phyloP scores from a whole-genome alignment of 2,113 vertebrate species.

The Tupaia chinensis region DNA sequence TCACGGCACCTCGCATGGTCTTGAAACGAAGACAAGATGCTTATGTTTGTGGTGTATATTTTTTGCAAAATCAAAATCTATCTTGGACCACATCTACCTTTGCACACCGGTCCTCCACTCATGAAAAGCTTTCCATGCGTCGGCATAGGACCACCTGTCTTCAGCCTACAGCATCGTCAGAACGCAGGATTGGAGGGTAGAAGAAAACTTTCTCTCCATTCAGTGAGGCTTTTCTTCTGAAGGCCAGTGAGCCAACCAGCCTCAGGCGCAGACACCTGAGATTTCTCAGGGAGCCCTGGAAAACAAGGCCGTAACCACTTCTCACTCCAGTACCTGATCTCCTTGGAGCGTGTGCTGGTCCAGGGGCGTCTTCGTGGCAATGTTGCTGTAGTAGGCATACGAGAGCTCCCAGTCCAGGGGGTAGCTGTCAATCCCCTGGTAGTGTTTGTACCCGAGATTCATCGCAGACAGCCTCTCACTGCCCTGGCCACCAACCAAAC shows the following conservation, averaged over 20 bases:
- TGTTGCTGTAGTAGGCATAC: constrained; percentile 93
- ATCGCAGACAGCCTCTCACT: constrained; percentile 92
- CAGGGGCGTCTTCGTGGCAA: constrained; percentile 89
- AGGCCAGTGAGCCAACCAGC: not conserved
- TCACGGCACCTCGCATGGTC: not conserved
- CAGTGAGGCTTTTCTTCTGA: not conserved
- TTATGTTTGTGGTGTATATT: not conserved
- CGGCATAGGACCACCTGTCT: not conserved
- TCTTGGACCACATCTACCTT: not conserved
- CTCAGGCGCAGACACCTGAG: not conserved
- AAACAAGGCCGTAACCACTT: not conserved
- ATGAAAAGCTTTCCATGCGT: not conserved
- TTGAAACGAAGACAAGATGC: not conserved
- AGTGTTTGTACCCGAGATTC: constrained; percentile 96
- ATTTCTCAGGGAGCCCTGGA: not conserved
- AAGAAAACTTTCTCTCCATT: not conserved
- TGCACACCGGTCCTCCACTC: not conserved
- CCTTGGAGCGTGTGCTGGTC: constrained; percentile 88
- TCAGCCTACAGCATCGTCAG: not conserved
- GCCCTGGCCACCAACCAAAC: constrained; percentile 92
- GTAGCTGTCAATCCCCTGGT: constrained; percentile 93
- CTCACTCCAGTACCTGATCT: constrained; percentile 87
- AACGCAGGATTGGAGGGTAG: not conserved
- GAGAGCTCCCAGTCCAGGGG: constrained; percentile 91
- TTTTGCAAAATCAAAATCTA: constrained; percentile 28